A percentile compares a stretch with the other conserved stretches of the same genome.
These are phyloP conservation scores for Lates calcarifer DNA, from an alignment of 2,113 vertebrate species.

Conservation along the genomic window DNA sequence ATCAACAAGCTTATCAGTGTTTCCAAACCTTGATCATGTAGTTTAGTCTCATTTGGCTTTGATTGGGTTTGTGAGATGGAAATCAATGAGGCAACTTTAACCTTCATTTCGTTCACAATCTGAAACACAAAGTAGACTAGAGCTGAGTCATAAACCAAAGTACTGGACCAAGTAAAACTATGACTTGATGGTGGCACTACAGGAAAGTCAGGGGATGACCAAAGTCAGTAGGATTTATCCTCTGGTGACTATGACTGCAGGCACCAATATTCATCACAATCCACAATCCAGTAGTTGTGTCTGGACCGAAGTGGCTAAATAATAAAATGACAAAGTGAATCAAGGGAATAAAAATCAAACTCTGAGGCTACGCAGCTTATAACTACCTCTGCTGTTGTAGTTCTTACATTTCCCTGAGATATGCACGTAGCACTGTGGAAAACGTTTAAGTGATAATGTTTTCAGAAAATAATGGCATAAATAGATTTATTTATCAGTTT, in stretches of 20 bases:
- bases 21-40: not conserved
- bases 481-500: too few relatives aligned
- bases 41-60: not conserved
- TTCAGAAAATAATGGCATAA: too few relatives aligned
- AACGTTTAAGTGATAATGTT: too few relatives aligned
- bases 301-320: too few relatives aligned
- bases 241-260: not conserved
- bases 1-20: not conserved
- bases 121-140: not conserved
- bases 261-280: not conserved
- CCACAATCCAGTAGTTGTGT: too few relatives aligned
- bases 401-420: too few relatives aligned
- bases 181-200: not conserved
- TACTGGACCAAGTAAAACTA: not conserved
- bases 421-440: too few relatives aligned
- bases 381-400: too few relatives aligned
- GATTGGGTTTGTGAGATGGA: not conserved
- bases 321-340: too few relatives aligned
- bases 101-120: not conserved
- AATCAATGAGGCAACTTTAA: slow-evolving; percentile 28
- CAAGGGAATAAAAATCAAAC: too few relatives aligned
- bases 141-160: not conserved
- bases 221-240: not conserved
- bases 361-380: too few relatives aligned
- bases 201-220: not conserved